Percentiles rank a stretch among this genome's conserved stretches.
These are phyloP conservation scores for Cerceris rybyensis DNA, from an alignment of 2,888 invertebrate genomes.

Conservation along the genomic window DNA sequence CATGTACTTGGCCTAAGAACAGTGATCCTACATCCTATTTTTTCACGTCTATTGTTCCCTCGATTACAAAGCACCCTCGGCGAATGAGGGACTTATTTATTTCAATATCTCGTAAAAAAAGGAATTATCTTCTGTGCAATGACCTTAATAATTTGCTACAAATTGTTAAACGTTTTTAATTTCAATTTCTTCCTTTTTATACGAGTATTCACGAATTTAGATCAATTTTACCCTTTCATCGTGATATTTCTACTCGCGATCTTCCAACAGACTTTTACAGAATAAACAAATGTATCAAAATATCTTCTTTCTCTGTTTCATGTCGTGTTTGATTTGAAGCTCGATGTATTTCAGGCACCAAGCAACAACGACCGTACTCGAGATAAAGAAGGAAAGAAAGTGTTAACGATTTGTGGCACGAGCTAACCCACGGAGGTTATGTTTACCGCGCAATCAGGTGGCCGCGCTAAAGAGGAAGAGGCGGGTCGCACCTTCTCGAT, in stretches of 20 bases:
- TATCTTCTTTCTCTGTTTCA: not conserved
- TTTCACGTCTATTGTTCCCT: not conserved
- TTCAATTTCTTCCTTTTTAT: not conserved
- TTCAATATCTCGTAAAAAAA: no score
- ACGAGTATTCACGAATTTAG: not conserved
- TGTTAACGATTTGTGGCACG: slow-evolving; percentile 74
- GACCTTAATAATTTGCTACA: no score
- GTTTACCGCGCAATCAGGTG: slow-evolving; percentile 77
- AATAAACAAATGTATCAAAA: not conserved
- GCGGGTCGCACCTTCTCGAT: slow-evolving; percentile 77
- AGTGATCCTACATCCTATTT: not conserved
- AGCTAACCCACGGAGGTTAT: slow-evolving; percentile 67
- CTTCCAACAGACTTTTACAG: not conserved
- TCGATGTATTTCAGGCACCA: slow-evolving; percentile 29
- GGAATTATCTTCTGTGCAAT: no score
- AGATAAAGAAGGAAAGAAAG: slow-evolving; percentile 42
- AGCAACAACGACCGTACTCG: not conserved
- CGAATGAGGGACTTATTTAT: no score
- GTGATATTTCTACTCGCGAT: no score
- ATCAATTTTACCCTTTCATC: not conserved
- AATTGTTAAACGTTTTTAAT: no score
- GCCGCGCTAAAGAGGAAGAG: slow-evolving; percentile 75
- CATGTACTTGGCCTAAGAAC: slow-evolving; percentile 16
- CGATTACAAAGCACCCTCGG: not conserved
- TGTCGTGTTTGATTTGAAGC: not conserved